Evolutionary conservation across 1,140 invertebrate genomes (phyloP).

Genomic region (Apis florea): DNA sequence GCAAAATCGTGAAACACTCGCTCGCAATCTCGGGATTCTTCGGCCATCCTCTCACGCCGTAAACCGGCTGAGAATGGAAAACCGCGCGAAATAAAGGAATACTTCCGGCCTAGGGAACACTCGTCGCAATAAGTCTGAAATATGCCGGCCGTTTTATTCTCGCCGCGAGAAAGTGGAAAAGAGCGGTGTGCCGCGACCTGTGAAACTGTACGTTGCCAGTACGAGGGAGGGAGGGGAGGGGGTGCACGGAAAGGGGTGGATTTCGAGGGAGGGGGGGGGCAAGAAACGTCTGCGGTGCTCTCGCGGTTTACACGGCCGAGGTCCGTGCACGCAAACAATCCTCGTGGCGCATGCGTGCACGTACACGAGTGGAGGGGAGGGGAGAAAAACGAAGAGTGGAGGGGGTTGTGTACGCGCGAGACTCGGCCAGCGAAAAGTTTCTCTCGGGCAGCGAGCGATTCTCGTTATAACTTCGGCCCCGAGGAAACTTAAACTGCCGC

Average conservation of each 20-base stretch:
- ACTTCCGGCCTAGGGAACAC: constrained; percentile 36
- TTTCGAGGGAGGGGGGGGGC: constrained; percentile 41
- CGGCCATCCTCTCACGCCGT: constrained; percentile 28
- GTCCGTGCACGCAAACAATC: constrained; percentile 53
- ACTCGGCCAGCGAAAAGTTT: constrained; percentile 62
- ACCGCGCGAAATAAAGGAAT: constrained; percentile 69
- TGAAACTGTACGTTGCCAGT: background rate
- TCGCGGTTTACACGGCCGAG: constrained; percentile 46
- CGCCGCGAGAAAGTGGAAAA: constrained; percentile 29
- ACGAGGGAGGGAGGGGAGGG: no score
- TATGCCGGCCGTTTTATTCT: constrained; percentile 71
- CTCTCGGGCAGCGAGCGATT: constrained; percentile 68
- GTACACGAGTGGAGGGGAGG: background rate
- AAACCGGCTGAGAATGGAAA: constrained; percentile 71
- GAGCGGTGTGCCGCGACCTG: background rate
- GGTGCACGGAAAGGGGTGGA: background rate
- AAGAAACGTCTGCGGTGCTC: constrained; percentile 50
- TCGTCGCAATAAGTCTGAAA: constrained; percentile 73
- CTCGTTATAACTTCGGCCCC: constrained; percentile 72
- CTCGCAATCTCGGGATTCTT: background rate
- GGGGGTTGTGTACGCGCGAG: constrained; percentile 52
- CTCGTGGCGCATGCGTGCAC: constrained; percentile 18
- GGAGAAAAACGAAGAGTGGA: no score
- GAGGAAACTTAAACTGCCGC: constrained; percentile 68
- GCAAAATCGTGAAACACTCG: no score